Evolutionary conservation across 2,113 vertebrate genomes (phyloP), one percentile per base, ranked within the genome.

Genomic region (Strix uralensis): DNA sequence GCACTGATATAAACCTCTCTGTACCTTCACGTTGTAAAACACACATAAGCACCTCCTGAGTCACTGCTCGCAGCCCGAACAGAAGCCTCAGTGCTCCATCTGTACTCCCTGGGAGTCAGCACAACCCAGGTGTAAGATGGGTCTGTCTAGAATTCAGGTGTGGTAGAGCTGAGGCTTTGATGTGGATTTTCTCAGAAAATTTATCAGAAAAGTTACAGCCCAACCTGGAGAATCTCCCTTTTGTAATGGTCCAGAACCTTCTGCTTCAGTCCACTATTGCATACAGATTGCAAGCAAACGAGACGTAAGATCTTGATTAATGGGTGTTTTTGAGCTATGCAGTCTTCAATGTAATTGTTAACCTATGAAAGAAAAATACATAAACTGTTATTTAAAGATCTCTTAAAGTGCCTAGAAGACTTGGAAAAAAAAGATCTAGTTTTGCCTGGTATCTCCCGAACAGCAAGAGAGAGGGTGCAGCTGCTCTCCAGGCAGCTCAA

Each of bases 191-290:
- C 59, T 88, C 65, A 71, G 44, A 20, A 59, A 66, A 93, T 63
- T 32, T 47, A 27, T 12, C n/a, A n/a, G 11, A 65, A 52, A 81
- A 65, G 51, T 44, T 29, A 65, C 3, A 92, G 34, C 49, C 94
- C 80, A 86, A 99, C 99, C 99, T 99, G 99, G 57, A 99, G 97
- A 95, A 99, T 99, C 95, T 99, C 99, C 92, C 98, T 98, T 96
- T 99, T 99, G 96, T 99, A 99, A 95, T 99, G 98, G 96, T 99
- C 99, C 78, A 99, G 92, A 59, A 99, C 98, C 77, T 99, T 99
- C 96, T 99, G 99, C 85, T 99, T 99, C 84, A 99, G 98, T 16
- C 99, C 99, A 18, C 98, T 99, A 57, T 99, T 99, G 95, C 99
- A 99, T 58, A 99, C 98, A 0, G 99, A 99, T 96, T 99, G 99